Percentiles rank a stretch among this genome's conserved stretches.
Evolutionary conservation across 1,140 invertebrate species (phyloP).

Genomic region (Calephelis nemesis): DNA sequence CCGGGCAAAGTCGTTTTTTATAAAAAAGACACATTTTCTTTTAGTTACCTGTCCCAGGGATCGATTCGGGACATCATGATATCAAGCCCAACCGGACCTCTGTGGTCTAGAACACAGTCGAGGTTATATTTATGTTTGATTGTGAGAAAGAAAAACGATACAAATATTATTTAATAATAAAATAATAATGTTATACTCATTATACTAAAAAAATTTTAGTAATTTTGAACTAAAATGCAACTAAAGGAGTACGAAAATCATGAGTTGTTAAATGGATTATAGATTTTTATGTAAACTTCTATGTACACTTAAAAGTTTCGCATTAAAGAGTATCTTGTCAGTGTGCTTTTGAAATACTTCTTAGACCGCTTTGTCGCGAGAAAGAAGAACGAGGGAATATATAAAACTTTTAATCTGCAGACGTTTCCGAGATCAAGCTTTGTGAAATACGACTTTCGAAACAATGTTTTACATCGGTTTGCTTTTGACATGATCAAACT

Average conservation of each 20-base stretch:
- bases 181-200: too few species aligned
- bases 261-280: constrained; percentile 3
- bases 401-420: constrained; percentile 19
- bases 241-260: neutral
- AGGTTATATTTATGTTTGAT: too few species aligned
- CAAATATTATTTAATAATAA: too few species aligned
- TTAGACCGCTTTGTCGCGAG: constrained; percentile 12
- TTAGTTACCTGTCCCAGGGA: too few species aligned
- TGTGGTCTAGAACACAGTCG: too few species aligned
- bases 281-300: neutral
- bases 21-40: too few species aligned
- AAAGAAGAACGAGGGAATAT: constrained; percentile 20
- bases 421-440: constrained; percentile 2
- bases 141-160: too few species aligned
- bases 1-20: too few species aligned
- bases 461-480: neutral
- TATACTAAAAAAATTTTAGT: too few species aligned
- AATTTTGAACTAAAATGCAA: neutral
- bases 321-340: constrained; percentile 20
- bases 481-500: neutral
- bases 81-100: too few species aligned
- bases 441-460: constrained; percentile 1
- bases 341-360: constrained; percentile 21
- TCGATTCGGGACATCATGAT: too few species aligned
- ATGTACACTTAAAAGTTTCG: neutral